These are phyloP conservation scores for Andrena chrysosceles DNA, from an alignment of 2,888 invertebrate genomes.

Conservation along the genomic window DNA sequence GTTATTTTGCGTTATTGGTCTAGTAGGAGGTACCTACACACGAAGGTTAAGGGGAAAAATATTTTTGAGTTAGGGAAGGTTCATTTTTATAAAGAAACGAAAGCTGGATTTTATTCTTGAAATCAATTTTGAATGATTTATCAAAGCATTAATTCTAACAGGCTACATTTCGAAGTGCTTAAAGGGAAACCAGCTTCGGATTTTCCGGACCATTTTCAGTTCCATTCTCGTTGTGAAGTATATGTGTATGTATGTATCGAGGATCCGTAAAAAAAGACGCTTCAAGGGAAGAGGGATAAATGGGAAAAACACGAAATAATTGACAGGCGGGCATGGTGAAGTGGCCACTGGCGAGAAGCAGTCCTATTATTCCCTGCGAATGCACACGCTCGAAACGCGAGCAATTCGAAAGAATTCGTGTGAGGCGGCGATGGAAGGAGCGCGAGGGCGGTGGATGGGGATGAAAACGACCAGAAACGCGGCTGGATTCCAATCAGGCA, in stretches of 20 bases:
- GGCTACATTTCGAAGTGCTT: no score
- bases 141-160: no score
- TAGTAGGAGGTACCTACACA: no score
- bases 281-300: neutral
- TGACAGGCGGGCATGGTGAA: conserved; percentile 2
- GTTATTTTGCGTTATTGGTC: neutral
- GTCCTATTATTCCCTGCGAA: conserved; percentile 20
- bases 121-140: no score
- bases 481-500: conserved; percentile 75
- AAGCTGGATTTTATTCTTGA: no score
- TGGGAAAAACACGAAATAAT: conserved; percentile 16
- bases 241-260: neutral
- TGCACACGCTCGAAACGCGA: neutral
- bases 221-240: no score
- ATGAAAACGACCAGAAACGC: conserved; percentile 49
- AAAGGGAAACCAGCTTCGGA: no score
- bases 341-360: conserved; percentile 22
- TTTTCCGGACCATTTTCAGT: no score
- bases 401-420: conserved; percentile 42
- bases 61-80: no score
- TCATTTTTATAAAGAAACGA: no score
- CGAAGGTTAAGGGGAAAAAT: no score
- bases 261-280: neutral
- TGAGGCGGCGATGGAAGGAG: neutral
- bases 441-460: conserved; percentile 6